A percentile compares a stretch with the other conserved stretches of the same genome.
Evolutionary conservation across 2,113 vertebrate species (phyloP).

Genomic region (Epinephelus moara): DNA sequence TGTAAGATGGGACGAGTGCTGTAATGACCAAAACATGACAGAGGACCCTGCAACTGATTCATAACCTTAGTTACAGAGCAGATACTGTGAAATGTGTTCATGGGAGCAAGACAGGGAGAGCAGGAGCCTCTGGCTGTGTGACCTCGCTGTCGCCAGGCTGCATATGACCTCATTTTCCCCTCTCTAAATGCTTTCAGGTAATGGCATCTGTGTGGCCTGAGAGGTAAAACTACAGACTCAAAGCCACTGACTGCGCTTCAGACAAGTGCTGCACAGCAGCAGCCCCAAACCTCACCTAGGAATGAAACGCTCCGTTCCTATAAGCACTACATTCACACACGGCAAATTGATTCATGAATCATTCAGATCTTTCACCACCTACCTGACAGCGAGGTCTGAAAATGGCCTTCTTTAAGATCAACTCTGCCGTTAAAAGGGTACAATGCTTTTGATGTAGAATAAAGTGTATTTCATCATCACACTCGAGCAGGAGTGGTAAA

Average conservation of each 20-base stretch:
- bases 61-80: neutral
- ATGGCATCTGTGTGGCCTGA: constrained; percentile 37
- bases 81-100: constrained; percentile 35
- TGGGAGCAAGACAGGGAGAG: constrained; percentile 35
- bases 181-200: constrained; percentile 59
- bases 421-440: constrained; percentile 38
- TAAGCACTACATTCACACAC: constrained; percentile 58
- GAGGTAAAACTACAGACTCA: constrained; percentile 42
- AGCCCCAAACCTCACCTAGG: constrained; percentile 18
- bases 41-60: constrained; percentile 25
- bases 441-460: constrained; percentile 58
- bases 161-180: constrained; percentile 41
- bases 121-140: constrained; percentile 35
- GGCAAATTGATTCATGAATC: constrained; percentile 75
- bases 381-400: constrained; percentile 56
- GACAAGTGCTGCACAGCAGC: constrained; percentile 42
- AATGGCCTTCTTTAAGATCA: constrained; percentile 62
- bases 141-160: constrained; percentile 45
- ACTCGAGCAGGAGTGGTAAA: neutral
- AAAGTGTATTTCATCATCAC: constrained; percentile 55
- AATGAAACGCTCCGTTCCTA: constrained; percentile 51
- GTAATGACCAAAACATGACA: constrained; percentile 50
- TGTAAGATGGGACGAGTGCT: constrained; percentile 34
- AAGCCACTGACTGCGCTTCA: constrained; percentile 34
- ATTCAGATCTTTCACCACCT: constrained; percentile 69